These are phyloP conservation scores for Meandrusa payeni DNA, from an alignment of 2,888 invertebrate genomes.

Conservation along the genomic window DNA sequence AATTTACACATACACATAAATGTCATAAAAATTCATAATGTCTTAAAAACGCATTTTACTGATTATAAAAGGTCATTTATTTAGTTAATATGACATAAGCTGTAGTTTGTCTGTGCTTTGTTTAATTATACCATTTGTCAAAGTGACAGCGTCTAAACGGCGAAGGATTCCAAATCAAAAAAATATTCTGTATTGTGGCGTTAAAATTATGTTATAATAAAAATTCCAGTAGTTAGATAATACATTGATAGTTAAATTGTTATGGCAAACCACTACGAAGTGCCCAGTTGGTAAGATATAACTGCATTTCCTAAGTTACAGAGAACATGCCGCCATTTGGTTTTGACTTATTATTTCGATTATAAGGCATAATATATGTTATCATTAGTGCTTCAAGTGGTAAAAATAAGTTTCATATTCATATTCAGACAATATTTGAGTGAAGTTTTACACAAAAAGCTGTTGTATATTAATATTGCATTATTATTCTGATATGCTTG, in stretches of 20 bases:
- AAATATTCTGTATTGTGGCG: constrained; percentile 14
- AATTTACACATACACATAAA: no score
- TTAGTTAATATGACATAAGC: background rate
- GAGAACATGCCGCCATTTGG: constrained; percentile 32
- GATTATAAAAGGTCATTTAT: no score
- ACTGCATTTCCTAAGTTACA: constrained; percentile 15
- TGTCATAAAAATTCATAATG: no score
- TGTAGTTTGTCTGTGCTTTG: constrained; percentile 6
- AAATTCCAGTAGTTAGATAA: constrained; percentile 14
- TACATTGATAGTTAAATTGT: constrained; percentile 21
- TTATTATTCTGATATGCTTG: no score
- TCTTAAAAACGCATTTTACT: no score
- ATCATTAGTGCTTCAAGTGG: no score
- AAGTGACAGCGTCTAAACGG: constrained; percentile 23
- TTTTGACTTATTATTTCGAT: constrained; percentile 2
- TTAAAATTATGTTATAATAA: constrained; percentile 21
- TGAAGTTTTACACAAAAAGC: no score
- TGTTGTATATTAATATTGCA: background rate
- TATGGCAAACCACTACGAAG: constrained; percentile 95
- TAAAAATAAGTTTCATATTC: no score
- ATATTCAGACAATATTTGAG: no score
- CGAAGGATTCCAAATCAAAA: constrained; percentile 19
- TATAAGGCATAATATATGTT: background rate
- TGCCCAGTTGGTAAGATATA: constrained; percentile 90
- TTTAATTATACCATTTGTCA: constrained; percentile 15